Conservation (phyloP, 2,888 invertebrate species). For the Dermolepida albohirtum region DNA sequence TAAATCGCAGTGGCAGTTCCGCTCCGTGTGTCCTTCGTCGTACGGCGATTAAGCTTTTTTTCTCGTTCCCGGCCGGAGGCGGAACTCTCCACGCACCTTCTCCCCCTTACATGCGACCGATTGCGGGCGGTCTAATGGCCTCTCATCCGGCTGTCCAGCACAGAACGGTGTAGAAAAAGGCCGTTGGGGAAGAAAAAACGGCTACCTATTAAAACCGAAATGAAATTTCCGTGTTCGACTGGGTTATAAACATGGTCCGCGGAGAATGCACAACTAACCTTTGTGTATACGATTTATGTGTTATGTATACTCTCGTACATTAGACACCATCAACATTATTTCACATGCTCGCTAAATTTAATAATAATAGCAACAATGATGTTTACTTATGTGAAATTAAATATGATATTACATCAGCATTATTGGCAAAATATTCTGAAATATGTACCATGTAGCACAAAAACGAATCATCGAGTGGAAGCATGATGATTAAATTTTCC, state of each 20-base stretch:
- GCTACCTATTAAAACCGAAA: constrained; percentile 50
- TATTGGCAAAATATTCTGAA: no score
- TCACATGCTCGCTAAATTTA: no score
- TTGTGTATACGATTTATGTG: constrained; percentile 5
- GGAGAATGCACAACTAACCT: constrained; percentile 20
- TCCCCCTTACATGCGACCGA: constrained; percentile 22
- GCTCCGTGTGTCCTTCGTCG: constrained; percentile 16
- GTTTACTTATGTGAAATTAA: no score
- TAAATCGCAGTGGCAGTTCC: constrained; percentile 36
- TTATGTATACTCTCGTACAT: constrained; percentile 1
- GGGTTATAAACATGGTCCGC: constrained; percentile 20
- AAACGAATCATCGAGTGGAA: no score
- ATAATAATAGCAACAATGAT: no score
- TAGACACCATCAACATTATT: background rate
- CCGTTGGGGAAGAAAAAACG: constrained; percentile 18
- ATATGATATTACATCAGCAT: no score
- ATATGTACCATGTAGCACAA: no score
- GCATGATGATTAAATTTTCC: no score
- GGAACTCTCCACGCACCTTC: constrained; percentile 21
- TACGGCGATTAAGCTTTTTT: constrained; percentile 25
- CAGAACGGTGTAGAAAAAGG: constrained; percentile 27
- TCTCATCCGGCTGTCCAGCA: constrained; percentile 32
- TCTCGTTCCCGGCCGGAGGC: constrained; percentile 11
- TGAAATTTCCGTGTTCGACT: constrained; percentile 51
- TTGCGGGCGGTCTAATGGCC: constrained; percentile 37